Percentiles rank a stretch among this genome's conserved stretches.
These are phyloP conservation scores for Oryzias curvinotus DNA, from an alignment of 2,113 vertebrate species.

Conservation along the genomic window DNA sequence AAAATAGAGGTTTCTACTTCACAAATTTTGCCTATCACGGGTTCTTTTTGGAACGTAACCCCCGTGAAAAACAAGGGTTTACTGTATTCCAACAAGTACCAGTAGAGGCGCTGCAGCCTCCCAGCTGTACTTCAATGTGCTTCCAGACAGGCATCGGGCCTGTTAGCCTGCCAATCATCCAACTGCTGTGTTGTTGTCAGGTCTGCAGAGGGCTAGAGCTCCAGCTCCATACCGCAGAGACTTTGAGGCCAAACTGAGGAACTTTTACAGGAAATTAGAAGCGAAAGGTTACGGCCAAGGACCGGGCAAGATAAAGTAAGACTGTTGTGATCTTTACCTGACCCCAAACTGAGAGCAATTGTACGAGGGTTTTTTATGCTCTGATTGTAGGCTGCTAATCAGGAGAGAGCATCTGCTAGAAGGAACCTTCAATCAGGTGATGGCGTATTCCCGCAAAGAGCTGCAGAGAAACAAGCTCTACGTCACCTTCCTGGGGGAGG, in stretches of 20 bases:
- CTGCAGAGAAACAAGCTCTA: slow-evolving; percentile 98
- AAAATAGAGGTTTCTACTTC: too few species aligned
- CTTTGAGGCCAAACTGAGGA: slow-evolving; percentile 97
- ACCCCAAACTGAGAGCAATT: not conserved
- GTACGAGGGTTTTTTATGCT: not conserved
- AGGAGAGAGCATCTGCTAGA: slow-evolving; percentile 93
- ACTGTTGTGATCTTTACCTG: not conserved
- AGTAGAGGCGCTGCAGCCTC: too few species aligned
- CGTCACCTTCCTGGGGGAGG: slow-evolving; percentile 94
- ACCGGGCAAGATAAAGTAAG: slow-evolving; percentile 98
- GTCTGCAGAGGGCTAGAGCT: slow-evolving; percentile 91
- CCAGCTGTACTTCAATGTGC: too few species aligned
- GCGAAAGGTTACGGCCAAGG: slow-evolving; percentile 98
- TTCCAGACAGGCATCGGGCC: too few species aligned
- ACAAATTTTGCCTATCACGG: too few species aligned
- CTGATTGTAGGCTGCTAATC: slow-evolving; percentile 84
- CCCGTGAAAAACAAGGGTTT: too few species aligned
- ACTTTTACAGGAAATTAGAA: slow-evolving; percentile 97
- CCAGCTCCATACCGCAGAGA: slow-evolving; percentile 97
- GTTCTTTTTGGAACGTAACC: too few species aligned
- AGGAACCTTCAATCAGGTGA: slow-evolving; percentile 98
- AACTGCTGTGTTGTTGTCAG: slow-evolving; percentile 62
- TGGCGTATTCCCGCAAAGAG: slow-evolving; percentile 97
- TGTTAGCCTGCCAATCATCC: too few species aligned
- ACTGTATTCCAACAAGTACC: too few species aligned